Evolutionary conservation across 2,797 vertebrate species (phyloP).

Genomic region (Sebastes kiyomatsui): DNA sequence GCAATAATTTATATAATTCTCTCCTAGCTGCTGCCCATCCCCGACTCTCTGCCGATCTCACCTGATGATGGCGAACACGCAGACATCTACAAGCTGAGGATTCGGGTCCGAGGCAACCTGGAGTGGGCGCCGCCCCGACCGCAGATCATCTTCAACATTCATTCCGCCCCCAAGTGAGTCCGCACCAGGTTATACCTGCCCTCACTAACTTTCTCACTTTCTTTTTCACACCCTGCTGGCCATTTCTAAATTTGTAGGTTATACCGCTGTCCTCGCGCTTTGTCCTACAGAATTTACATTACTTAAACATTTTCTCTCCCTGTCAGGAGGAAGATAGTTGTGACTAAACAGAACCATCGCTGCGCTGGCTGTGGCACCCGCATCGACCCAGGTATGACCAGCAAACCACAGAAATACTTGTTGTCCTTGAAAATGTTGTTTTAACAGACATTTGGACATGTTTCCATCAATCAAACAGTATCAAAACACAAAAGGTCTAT

Average conservation of each 20-base stretch:
- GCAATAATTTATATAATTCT: not conserved
- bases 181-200: not conserved
- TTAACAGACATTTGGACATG: not conserved
- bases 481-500: not conserved
- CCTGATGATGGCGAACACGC: slow-evolving; percentile 96
- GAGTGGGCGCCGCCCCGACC: slow-evolving; percentile 97
- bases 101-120: slow-evolving; percentile 95
- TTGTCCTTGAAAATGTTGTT: not conserved
- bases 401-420: not conserved
- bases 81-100: slow-evolving; percentile 95
- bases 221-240: not conserved
- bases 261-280: accelerated
- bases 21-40: slow-evolving; percentile 93
- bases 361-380: slow-evolving; percentile 97
- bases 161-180: slow-evolving; percentile 92
- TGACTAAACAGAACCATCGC: slow-evolving; percentile 96
- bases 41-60: slow-evolving; percentile 95
- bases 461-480: not conserved
- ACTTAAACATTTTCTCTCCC: not conserved
- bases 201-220: not conserved
- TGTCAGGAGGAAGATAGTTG: slow-evolving; percentile 91
- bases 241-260: not conserved
- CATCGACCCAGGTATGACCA: slow-evolving; percentile 89
- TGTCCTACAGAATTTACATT: not conserved
- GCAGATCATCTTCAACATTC: slow-evolving; percentile 98